Conservation (phyloP, 1,140 invertebrate genomes). For the Cepaea nemoralis region DNA sequence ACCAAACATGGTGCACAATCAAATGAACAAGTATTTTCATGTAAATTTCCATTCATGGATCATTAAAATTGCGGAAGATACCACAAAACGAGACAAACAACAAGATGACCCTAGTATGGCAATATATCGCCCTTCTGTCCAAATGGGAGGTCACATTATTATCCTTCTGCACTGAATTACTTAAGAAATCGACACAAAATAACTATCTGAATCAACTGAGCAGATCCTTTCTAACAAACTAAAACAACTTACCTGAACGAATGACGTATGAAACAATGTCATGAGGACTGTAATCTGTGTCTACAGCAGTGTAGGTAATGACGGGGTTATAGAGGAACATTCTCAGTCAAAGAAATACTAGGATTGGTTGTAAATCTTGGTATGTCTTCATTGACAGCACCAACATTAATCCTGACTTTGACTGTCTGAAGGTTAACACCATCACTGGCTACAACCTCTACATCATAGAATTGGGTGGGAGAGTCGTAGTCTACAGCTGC, state of each 20-base stretch:
- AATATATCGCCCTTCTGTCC: too few relatives aligned
- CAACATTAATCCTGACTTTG: constrained; percentile 50
- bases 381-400: constrained; percentile 52
- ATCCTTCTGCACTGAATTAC: too few relatives aligned
- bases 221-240: too few relatives aligned
- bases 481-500: constrained; percentile 58
- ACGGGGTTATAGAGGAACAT: constrained; percentile 40
- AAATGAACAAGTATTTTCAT: too few relatives aligned
- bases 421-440: constrained; percentile 43
- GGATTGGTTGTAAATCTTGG: constrained; percentile 48
- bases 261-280: constrained; percentile 49
- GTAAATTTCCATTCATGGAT: too few relatives aligned
- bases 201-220: too few relatives aligned
- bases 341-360: constrained; percentile 48
- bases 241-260: constrained; percentile 41
- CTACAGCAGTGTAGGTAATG: constrained; percentile 53
- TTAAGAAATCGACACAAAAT: too few relatives aligned
- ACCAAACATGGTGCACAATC: too few relatives aligned
- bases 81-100: too few relatives aligned
- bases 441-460: constrained; percentile 51
- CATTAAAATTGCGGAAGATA: too few relatives aligned
- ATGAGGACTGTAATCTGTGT: constrained; percentile 51
- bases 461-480: constrained; percentile 46
- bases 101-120: too few relatives aligned
- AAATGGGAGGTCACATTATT: too few relatives aligned